A percentile compares a stretch with the other conserved stretches of the same genome.
phyloP scores from a whole-genome alignment of 2,888 invertebrate species.

The Diaperis boleti region DNA sequence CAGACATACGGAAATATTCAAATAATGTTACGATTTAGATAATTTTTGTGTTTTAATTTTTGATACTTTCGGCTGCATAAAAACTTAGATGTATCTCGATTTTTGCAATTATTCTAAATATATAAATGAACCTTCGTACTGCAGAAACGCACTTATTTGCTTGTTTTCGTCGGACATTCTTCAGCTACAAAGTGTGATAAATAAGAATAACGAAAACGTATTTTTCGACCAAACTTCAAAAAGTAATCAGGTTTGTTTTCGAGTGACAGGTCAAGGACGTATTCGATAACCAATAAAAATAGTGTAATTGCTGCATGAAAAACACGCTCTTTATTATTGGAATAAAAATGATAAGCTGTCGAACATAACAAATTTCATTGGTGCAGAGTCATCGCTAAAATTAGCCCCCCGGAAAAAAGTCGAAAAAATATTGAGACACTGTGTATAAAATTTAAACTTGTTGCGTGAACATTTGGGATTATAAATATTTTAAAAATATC shows the following conservation, averaged over 20 bases:
- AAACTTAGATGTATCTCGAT: no score
- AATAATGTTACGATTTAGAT: no score
- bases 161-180: no score
- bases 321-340: background rate
- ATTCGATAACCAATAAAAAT: background rate
- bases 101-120: no score
- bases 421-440: background rate
- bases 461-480: slow-evolving; percentile 7
- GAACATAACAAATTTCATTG: background rate
- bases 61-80: no score
- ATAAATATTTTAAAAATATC: slow-evolving; percentile 1
- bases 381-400: background rate
- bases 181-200: no score
- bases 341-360: background rate
- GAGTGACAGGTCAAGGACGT: slow-evolving; percentile 15
- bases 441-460: slow-evolving; percentile 6
- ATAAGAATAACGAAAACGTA: background rate
- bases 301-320: background rate
- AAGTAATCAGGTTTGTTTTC: background rate
- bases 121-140: no score
- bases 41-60: no score
- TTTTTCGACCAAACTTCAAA: background rate
- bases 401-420: background rate
- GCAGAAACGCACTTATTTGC: no score
- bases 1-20: no score